These are phyloP conservation scores for Diorhabda elongata DNA, from an alignment of 1,140 invertebrate genomes.

Conservation along the genomic window DNA sequence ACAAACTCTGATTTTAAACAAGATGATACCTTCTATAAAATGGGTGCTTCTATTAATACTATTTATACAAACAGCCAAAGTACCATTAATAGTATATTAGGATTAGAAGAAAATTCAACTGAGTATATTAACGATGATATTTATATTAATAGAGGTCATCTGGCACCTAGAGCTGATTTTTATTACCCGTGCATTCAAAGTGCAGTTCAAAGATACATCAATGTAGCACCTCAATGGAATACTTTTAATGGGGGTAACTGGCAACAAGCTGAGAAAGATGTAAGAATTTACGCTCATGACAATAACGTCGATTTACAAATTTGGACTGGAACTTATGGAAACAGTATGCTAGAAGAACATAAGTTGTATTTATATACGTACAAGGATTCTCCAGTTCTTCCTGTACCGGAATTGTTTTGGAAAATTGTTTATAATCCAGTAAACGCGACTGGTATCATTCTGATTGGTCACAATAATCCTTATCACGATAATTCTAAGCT, in stretches of 20 bases:
- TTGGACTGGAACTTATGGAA: slow-evolving; percentile 57
- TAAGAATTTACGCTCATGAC: slow-evolving; percentile 43
- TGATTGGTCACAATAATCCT: slow-evolving; percentile 54
- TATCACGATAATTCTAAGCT: slow-evolving; percentile 30
- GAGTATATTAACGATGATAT: background rate
- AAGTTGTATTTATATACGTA: slow-evolving; percentile 51
- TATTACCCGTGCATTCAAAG: background rate
- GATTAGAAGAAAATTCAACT: background rate
- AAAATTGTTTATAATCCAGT: slow-evolving; percentile 51
- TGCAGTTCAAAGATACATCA: slow-evolving; percentile 46
- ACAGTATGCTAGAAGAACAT: slow-evolving; percentile 42
- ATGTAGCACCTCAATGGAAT: slow-evolving; percentile 57
- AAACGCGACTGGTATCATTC: slow-evolving; percentile 46
- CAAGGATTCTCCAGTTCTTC: slow-evolving; percentile 46
- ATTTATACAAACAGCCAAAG: background rate
- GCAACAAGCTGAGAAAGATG: slow-evolving; percentile 47
- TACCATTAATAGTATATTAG: background rate
- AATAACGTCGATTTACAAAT: slow-evolving; percentile 45
- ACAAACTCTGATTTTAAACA: background rate
- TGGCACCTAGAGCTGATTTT: background rate
- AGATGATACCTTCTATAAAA: background rate
- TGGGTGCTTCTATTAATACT: background rate
- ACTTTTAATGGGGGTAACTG: slow-evolving; percentile 56
- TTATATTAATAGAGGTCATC: background rate
- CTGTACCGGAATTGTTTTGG: slow-evolving; percentile 51